A percentile compares a stretch with the other conserved stretches of the same genome.
Conservation (phyloP, 2,113 vertebrate genomes). For the Alligator sinensis region DNA sequence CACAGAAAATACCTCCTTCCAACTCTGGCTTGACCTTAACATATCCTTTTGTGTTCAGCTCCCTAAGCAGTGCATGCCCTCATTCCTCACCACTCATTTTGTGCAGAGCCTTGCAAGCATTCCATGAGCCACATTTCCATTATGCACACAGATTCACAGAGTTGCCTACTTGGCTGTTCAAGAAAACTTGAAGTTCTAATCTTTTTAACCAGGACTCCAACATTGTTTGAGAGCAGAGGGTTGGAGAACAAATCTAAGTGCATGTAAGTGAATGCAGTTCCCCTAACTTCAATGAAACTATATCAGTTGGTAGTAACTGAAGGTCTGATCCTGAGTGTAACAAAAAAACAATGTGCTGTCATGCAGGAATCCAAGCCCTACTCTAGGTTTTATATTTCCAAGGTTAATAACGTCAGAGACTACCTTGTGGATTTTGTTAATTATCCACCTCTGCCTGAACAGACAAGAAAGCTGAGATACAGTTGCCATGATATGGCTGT, state of each 20-base stretch:
- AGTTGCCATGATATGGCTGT: neutral
- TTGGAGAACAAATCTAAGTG: neutral
- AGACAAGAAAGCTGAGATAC: neutral
- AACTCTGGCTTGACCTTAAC: neutral
- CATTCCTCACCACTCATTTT: neutral
- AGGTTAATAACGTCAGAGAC: too few relatives aligned
- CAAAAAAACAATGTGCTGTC: neutral
- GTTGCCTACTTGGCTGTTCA: neutral
- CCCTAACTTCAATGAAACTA: neutral
- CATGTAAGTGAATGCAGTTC: neutral
- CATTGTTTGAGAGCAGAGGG: too few relatives aligned
- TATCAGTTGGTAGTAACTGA: neutral
- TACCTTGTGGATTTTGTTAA: too few relatives aligned
- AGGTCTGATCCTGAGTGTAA: neutral
- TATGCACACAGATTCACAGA: neutral
- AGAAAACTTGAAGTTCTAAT: neutral
- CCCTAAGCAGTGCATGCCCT: neutral
- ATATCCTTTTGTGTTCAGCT: neutral
- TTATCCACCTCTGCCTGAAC: neutral
- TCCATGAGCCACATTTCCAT: neutral
- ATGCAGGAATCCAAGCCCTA: neutral
- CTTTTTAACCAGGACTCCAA: neutral
- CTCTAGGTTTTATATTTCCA: neutral
- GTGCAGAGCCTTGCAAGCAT: neutral
- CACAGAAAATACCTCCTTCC: neutral